phyloP scores from a whole-genome alignment of 2,113 vertebrate species.

The Trematocara unimaculatum region DNA sequence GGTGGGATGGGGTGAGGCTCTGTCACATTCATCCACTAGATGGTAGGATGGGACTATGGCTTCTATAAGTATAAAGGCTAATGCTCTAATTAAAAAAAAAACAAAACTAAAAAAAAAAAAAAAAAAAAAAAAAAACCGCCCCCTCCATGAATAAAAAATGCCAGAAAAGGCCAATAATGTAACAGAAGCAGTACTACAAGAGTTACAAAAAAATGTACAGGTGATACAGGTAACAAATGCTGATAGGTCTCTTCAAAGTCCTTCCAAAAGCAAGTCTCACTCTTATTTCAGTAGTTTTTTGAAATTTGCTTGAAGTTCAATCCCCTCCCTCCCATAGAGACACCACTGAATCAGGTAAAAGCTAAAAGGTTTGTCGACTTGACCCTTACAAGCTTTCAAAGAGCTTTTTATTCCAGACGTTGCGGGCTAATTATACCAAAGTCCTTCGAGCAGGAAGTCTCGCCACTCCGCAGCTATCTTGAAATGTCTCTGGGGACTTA shows the following conservation, averaged over 20 bases:
- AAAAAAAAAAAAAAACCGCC: background rate
- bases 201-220: background rate
- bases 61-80: background rate
- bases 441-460: background rate
- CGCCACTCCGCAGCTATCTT: background rate
- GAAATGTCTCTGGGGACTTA: background rate
- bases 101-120: background rate
- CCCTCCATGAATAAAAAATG: background rate
- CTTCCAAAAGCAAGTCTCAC: background rate
- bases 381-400: background rate
- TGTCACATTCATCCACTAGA: constrained; percentile 29
- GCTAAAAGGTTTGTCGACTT: background rate
- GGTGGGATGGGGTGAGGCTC: background rate
- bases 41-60: constrained; percentile 8
- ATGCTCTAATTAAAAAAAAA: background rate
- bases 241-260: background rate
- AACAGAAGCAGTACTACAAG: background rate
- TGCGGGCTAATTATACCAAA: background rate
- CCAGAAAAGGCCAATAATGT: background rate
- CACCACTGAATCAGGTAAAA: background rate
- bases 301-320: background rate
- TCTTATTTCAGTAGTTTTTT: background rate
- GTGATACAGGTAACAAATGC: background rate
- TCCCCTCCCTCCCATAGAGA: background rate
- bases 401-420: background rate